These are phyloP conservation scores for Rattus rattus DNA, from an alignment of 2,113 vertebrate genomes.

Conservation along the genomic window DNA sequence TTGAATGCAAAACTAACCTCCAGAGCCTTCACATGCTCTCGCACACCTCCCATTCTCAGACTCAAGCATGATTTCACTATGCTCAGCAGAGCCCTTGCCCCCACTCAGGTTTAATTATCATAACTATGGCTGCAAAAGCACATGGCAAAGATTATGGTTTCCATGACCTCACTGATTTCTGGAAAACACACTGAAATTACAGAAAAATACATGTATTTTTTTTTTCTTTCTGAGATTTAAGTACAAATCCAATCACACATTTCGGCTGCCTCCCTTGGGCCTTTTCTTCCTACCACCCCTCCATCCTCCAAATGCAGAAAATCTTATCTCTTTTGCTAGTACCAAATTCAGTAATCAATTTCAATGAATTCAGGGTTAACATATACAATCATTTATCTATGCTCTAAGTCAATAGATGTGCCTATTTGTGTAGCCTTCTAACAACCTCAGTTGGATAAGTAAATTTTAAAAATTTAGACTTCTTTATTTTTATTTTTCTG, in stretches of 20 bases:
- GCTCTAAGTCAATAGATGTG: not conserved
- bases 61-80: slow-evolving; percentile 49
- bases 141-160: slow-evolving; percentile 61
- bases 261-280: slow-evolving; percentile 41
- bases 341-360: slow-evolving; percentile 38
- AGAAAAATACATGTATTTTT: slow-evolving; percentile 61
- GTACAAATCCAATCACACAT: slow-evolving; percentile 67
- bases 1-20: not conserved
- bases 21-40: not conserved
- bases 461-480: not conserved
- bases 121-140: slow-evolving; percentile 62
- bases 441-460: not conserved
- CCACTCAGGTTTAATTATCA: slow-evolving; percentile 74
- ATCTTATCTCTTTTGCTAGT: slow-evolving; percentile 69
- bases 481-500: not conserved
- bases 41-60: slow-evolving; percentile 46
- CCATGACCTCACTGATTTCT: slow-evolving; percentile 79
- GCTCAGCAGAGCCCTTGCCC: slow-evolving; percentile 25
- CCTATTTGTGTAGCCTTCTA: not conserved
- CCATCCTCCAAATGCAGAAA: slow-evolving; percentile 10
- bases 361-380: slow-evolving; percentile 45
- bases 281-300: slow-evolving; percentile 24
- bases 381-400: not conserved
- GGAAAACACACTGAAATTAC: slow-evolving; percentile 71
- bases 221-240: slow-evolving; percentile 59